phyloP scores from a whole-genome alignment of 1,140 invertebrate species.

The Microvelia longipes region DNA sequence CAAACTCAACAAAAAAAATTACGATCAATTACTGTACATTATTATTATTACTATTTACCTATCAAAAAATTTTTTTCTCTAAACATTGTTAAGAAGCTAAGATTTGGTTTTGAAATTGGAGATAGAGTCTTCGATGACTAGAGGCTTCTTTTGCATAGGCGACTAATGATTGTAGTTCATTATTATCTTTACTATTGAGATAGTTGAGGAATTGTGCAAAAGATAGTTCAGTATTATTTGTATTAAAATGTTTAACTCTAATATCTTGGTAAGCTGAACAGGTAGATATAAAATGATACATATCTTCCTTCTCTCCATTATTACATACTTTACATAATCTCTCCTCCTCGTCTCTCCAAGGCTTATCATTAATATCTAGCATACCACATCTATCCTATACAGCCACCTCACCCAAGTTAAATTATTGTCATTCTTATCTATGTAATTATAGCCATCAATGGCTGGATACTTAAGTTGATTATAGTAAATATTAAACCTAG shows the following conservation, averaged over 20 bases:
- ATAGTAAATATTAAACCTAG: background rate
- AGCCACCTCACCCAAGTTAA: background rate
- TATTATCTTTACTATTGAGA: background rate
- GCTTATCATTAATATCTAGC: background rate
- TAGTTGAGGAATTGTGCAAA: background rate
- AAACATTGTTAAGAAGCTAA: too few species aligned
- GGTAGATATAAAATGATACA: background rate
- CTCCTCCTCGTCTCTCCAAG: background rate
- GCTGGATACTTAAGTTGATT: background rate
- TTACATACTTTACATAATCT: background rate
- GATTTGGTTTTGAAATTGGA: too few species aligned
- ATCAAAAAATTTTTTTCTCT: too few species aligned
- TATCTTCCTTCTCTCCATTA: background rate
- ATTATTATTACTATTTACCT: too few species aligned
- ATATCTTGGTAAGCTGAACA: background rate
- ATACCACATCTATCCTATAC: background rate
- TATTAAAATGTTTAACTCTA: background rate
- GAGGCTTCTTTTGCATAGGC: background rate
- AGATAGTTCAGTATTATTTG: background rate
- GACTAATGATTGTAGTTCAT: background rate
- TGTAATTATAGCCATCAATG: background rate
- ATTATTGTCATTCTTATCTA: background rate
- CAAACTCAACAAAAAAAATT: too few species aligned
- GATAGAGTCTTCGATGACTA: too few species aligned
- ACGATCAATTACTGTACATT: too few species aligned